Conservation (phyloP, 2,888 invertebrate genomes). For the Acleris sparsana region DNA sequence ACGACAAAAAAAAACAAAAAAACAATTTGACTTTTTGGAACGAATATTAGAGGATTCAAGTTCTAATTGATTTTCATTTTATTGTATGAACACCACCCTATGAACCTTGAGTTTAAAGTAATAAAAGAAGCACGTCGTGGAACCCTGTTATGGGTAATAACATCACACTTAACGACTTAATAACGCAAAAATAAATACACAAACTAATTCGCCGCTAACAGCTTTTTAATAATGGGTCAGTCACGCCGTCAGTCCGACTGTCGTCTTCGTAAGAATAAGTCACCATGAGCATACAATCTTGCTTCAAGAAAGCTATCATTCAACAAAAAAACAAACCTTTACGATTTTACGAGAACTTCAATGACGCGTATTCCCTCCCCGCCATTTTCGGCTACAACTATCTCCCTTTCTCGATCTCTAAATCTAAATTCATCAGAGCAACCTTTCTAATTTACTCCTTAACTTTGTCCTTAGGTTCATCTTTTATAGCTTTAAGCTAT, state of each 20-base stretch:
- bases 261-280: not conserved
- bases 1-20: too few relatives aligned
- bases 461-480: constrained; percentile 13
- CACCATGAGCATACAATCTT: constrained; percentile 6
- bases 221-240: constrained; percentile 11
- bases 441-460: constrained; percentile 14
- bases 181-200: constrained; percentile 12
- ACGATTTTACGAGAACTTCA: constrained; percentile 17
- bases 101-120: too few relatives aligned
- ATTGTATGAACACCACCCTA: too few relatives aligned
- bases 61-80: too few relatives aligned
- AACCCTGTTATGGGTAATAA: too few relatives aligned
- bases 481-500: constrained; percentile 12
- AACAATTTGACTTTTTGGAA: too few relatives aligned
- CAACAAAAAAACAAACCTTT: constrained; percentile 1
- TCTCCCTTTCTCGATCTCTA: constrained; percentile 15
- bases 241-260: not conserved
- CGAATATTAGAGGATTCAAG: too few relatives aligned
- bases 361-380: constrained; percentile 9
- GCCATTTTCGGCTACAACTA: constrained; percentile 24
- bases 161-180: not conserved
- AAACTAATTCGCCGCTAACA: not conserved
- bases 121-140: too few relatives aligned
- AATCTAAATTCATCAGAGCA: constrained; percentile 17
- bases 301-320: constrained; percentile 8